A percentile compares a stretch with the other conserved stretches of the same genome.
phyloP scores from a whole-genome alignment of 2,113 vertebrate species.

The Centrocercus urophasianus region DNA sequence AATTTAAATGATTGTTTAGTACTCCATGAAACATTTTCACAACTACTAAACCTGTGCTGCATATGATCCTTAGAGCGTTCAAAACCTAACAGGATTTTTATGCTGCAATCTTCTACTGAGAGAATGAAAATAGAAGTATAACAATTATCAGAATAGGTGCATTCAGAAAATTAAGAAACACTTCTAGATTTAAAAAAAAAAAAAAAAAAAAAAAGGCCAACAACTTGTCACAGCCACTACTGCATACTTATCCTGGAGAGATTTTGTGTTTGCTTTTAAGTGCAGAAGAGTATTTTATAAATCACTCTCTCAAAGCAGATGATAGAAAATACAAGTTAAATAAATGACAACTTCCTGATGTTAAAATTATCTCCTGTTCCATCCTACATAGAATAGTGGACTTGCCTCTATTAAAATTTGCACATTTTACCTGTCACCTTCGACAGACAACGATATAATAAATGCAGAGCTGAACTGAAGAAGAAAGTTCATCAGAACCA shows the following conservation, averaged over 20 bases:
- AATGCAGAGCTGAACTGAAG: neutral
- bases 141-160: neutral
- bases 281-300: neutral
- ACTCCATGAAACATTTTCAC: neutral
- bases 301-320: neutral
- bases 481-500: neutral
- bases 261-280: neutral
- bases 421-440: neutral
- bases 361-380: neutral
- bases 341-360: neutral
- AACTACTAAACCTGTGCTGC: neutral
- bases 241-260: neutral
- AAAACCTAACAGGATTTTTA: neutral
- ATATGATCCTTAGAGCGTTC: neutral
- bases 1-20: neutral
- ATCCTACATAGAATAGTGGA: neutral
- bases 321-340: neutral
- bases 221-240: neutral
- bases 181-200: neutral
- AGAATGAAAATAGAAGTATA: neutral
- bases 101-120: neutral
- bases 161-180: neutral
- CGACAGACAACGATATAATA: neutral
- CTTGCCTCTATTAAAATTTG: neutral
- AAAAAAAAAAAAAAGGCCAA: too few species aligned